Evolutionary conservation across 2,888 invertebrate species (phyloP).

Genomic region (Heliconius ethilla): DNA sequence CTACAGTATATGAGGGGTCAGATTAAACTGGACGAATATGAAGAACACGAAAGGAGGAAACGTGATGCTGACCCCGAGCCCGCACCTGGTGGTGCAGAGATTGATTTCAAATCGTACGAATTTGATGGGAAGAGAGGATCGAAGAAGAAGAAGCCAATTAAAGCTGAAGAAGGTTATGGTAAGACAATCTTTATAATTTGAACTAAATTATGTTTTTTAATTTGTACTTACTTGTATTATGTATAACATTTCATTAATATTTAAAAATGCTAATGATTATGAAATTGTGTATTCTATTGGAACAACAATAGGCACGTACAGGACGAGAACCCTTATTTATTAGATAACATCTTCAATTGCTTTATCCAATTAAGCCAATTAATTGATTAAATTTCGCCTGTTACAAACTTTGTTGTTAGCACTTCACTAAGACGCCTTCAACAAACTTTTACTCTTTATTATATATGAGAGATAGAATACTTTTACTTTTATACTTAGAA

Average conservation of each 20-base stretch:
- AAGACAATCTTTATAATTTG: conserved; percentile 14
- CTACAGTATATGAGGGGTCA: conserved; percentile 69
- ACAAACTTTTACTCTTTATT: background rate
- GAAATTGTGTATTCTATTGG: background rate
- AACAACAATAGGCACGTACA: background rate
- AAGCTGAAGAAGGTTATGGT: conserved; percentile 71
- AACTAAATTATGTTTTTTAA: background rate
- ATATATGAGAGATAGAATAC: too few species aligned
- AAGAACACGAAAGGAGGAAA: conserved; percentile 64
- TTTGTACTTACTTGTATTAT: background rate
- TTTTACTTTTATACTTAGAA: too few species aligned
- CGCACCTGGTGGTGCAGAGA: conserved; percentile 63
- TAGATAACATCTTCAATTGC: background rate
- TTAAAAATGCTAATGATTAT: background rate
- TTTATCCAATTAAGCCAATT: background rate
- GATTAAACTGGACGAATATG: conserved; percentile 62
- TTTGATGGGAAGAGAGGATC: conserved; percentile 79
- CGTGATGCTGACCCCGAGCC: conserved; percentile 71
- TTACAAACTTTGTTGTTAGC: background rate
- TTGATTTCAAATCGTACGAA: conserved; percentile 83
- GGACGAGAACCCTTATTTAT: background rate
- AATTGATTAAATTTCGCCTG: background rate
- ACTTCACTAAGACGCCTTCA: background rate
- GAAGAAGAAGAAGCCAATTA: conserved; percentile 72
- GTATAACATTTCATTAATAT: background rate